These are phyloP conservation scores for Carassius gibelio DNA, from an alignment of 2,113 vertebrate species.

Conservation along the genomic window DNA sequence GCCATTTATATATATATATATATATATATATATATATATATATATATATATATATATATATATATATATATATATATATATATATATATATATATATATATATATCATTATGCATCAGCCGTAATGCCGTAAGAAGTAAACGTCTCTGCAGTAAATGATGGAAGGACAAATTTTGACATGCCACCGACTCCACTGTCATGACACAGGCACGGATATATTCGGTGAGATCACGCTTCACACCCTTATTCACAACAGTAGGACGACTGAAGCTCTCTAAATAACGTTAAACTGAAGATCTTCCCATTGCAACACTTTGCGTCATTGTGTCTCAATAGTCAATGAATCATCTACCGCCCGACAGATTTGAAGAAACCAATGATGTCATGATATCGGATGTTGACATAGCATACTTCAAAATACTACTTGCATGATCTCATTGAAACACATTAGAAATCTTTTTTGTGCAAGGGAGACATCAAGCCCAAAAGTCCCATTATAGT, in stretches of 20 bases:
- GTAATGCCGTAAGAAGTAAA: background rate
- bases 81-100: too few relatives aligned
- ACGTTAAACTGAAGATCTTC: background rate
- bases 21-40: background rate
- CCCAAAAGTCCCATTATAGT: background rate
- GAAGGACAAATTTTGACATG: conserved; percentile 3
- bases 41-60: background rate
- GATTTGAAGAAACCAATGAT: conserved; percentile 27
- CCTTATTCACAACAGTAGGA: background rate
- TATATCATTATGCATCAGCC: background rate
- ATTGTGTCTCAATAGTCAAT: background rate
- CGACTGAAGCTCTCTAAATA: background rate
- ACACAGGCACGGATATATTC: background rate
- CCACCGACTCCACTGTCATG: background rate
- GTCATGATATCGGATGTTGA: conserved; percentile 42
- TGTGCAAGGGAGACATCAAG: background rate
- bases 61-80: background rate
- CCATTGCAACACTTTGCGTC: background rate
- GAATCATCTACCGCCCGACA: conserved; percentile 11
- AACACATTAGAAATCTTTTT: background rate
- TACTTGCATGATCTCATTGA: conserved; percentile 16
- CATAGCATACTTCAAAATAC: background rate
- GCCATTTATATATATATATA: too few relatives aligned
- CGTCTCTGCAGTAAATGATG: background rate
- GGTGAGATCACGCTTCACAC: conserved; percentile 16